A percentile compares a stretch with the other conserved stretches of the same genome.
Conservation (phyloP, 2,888 invertebrate species). For the Lymantria monacha region DNA sequence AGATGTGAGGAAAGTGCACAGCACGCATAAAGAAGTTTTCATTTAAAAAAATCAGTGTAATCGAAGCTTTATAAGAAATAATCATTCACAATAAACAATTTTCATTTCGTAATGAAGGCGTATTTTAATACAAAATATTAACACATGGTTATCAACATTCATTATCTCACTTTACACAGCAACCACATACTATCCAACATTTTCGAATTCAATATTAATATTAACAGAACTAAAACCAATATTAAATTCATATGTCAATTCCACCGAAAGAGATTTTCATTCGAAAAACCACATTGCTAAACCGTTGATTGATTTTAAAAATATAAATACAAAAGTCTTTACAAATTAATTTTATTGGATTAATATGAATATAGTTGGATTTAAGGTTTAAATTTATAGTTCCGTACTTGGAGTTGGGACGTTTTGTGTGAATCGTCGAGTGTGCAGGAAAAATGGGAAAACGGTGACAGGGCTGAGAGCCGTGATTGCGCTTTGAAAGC, state of each 20-base stretch:
- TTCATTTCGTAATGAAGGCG: not conserved
- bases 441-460: constrained; percentile 75
- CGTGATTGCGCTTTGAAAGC: constrained; percentile 76
- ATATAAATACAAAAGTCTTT: constrained; percentile 21
- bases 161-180: constrained; percentile 42
- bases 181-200: constrained; percentile 37
- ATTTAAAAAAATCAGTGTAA: no score
- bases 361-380: constrained; percentile 5
- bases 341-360: constrained; percentile 7
- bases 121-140: not conserved
- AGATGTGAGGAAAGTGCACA: no score
- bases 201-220: constrained; percentile 47
- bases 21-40: no score
- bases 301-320: constrained; percentile 34
- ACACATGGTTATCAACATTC: not conserved
- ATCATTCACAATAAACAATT: no score
- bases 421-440: constrained; percentile 29
- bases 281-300: constrained; percentile 77
- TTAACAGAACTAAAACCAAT: constrained; percentile 52
- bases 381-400: constrained; percentile 16
- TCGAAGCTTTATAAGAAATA: no score
- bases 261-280: constrained; percentile 65
- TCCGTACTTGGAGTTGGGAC: constrained; percentile 6
- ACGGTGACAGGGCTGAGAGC: constrained; percentile 77
- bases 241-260: constrained; percentile 71